Conservation (phyloP, 2,113 vertebrate species). For the Calyptommatus sinebrachiatus region DNA sequence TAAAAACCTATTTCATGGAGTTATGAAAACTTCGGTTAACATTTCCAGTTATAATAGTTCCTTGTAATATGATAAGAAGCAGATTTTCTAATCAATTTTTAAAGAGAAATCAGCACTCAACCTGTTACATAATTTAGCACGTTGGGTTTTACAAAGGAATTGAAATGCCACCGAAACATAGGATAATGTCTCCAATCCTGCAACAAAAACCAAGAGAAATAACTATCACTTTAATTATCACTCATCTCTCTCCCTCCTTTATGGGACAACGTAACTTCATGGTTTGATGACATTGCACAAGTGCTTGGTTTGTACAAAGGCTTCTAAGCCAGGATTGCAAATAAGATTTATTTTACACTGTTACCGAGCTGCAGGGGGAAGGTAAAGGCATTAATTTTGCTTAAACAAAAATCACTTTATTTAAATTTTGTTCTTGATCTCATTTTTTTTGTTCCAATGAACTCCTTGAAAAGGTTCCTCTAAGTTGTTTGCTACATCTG, state of each 20-base stretch:
- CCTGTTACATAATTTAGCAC: slow-evolving; percentile 64
- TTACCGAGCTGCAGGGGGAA: not conserved
- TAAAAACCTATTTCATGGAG: slow-evolving; percentile 15
- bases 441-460: no score
- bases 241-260: not conserved
- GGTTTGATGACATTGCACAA: not conserved
- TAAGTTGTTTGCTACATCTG: no score
- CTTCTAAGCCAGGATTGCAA: not conserved
- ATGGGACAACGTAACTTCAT: not conserved
- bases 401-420: not conserved
- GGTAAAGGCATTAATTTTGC: not conserved
- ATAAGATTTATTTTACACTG: not conserved
- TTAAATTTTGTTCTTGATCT: not conserved
- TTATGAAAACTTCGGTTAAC: not conserved
- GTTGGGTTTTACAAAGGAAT: slow-evolving; percentile 56
- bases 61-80: slow-evolving; percentile 62
- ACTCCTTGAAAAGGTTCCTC: no score
- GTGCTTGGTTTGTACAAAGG: not conserved
- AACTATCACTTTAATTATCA: not conserved
- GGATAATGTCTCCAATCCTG: not conserved
- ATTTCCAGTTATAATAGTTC: slow-evolving; percentile 48
- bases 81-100: slow-evolving; percentile 68
- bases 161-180: slow-evolving; percentile 36
- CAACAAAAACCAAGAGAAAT: not conserved
- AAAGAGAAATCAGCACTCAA: slow-evolving; percentile 57